These are phyloP conservation scores for Andricus curvator DNA, from an alignment of 2,888 invertebrate genomes.

Conservation along the genomic window DNA sequence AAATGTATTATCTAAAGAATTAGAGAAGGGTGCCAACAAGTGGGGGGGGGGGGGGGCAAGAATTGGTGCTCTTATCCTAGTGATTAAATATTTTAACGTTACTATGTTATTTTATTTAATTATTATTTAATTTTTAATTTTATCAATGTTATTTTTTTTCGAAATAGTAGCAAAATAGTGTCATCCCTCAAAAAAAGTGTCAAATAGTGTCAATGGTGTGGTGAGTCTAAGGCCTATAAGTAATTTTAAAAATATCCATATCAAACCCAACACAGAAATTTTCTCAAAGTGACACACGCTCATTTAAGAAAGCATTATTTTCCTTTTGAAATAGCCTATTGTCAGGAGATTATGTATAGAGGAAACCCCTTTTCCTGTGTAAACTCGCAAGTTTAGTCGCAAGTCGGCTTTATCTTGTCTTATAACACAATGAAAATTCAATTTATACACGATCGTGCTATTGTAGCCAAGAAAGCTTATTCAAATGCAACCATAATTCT, in stretches of 20 bases:
- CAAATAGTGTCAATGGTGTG: too few relatives aligned
- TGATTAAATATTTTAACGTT: too few relatives aligned
- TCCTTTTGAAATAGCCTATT: neutral
- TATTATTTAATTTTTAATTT: too few relatives aligned
- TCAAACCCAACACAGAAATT: neutral
- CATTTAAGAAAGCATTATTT: neutral
- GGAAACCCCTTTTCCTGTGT: neutral
- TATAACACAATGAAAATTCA: slow-evolving; percentile 1
- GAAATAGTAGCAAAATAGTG: too few relatives aligned
- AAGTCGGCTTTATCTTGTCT: neutral
- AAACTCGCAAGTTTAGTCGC: neutral
- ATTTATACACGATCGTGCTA: neutral
- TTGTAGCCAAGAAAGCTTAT: slow-evolving; percentile 3
- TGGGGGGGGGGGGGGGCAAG: too few relatives aligned
- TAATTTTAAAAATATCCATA: neutral
- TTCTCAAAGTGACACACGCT: neutral
- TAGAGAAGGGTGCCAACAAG: too few relatives aligned
- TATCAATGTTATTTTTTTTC: too few relatives aligned
- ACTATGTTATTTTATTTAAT: too few relatives aligned
- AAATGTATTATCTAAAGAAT: too few relatives aligned
- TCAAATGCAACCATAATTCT: neutral
- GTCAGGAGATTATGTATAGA: neutral
- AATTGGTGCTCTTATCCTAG: too few relatives aligned
- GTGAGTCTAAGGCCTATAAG: too few relatives aligned
- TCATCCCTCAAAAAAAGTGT: too few relatives aligned